Evolutionary conservation across 2,113 vertebrate species (phyloP).

Genomic region (Carollia perspicillata): DNA sequence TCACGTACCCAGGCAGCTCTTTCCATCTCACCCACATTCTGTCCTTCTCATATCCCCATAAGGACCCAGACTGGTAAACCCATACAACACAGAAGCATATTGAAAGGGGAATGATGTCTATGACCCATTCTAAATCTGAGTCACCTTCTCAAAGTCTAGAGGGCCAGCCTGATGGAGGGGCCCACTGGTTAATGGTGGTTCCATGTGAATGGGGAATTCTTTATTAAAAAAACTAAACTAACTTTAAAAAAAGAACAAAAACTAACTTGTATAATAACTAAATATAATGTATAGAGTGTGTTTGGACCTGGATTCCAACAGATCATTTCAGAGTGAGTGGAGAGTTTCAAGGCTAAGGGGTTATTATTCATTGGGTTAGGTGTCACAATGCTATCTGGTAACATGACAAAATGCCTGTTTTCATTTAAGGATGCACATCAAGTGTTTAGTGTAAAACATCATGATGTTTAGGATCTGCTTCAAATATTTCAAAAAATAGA

Average conservation of each 20-base stretch:
- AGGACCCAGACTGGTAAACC: not conserved
- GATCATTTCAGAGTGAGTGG: not conserved
- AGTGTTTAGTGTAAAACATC: not conserved
- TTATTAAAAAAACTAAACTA: not conserved
- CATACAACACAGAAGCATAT: not conserved
- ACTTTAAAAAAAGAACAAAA: not conserved
- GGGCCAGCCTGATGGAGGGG: not conserved
- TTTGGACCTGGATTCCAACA: not conserved
- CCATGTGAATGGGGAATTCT: not conserved
- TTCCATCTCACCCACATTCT: not conserved
- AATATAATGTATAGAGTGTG: not conserved
- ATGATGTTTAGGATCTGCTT: not conserved
- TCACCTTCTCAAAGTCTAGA: not conserved
- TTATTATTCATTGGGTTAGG: not conserved
- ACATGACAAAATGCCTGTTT: not conserved
- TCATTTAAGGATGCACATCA: not conserved
- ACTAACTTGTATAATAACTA: not conserved
- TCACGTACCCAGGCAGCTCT: not conserved
- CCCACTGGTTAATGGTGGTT: not conserved
- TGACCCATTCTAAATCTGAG: not conserved
- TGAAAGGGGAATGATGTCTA: not conserved
- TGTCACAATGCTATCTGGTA: not conserved
- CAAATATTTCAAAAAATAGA: not conserved
- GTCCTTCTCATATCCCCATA: no score
- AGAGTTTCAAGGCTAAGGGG: not conserved